Evolutionary conservation across 2,797 vertebrate genomes (phyloP).

Genomic region (Delichon dasypus): DNA sequence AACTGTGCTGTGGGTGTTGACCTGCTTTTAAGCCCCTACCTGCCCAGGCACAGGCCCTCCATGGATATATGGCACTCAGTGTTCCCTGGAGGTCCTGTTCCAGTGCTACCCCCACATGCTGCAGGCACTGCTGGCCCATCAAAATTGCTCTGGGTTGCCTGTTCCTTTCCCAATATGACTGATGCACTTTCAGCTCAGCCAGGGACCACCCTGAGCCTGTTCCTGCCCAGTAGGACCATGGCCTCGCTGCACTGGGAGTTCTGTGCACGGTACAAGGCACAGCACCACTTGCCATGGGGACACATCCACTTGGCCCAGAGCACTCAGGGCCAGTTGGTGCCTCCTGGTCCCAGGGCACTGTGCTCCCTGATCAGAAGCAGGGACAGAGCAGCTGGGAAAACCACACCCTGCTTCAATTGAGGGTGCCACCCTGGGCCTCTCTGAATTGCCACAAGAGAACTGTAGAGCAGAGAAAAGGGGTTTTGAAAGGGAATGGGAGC

Average conservation of each 20-base stretch:
- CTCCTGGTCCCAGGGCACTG: not conserved
- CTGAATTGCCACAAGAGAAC: not conserved
- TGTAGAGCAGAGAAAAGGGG: not conserved
- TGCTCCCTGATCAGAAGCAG: not conserved
- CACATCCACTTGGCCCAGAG: not conserved
- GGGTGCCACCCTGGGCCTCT: not conserved
- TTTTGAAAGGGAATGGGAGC: not conserved
- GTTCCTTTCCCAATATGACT: not conserved
- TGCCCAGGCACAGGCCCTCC: not conserved
- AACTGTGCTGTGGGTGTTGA: no score
- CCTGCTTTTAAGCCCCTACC: no score
- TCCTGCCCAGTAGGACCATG: not conserved
- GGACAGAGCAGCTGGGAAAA: not conserved
- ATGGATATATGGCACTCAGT: rapidly evolving
- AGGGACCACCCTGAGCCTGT: not conserved
- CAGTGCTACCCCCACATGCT: rapidly evolving
- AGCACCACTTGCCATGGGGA: no score
- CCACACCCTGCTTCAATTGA: not conserved
- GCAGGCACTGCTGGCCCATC: not conserved
- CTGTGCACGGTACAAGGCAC: not conserved
- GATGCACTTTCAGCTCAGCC: not conserved
- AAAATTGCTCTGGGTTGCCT: not conserved
- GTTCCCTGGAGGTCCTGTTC: not conserved
- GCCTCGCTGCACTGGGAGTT: not conserved
- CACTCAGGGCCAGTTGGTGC: no score